Evolutionary conservation across 1,140 invertebrate species (phyloP).

Genomic region (Drosophila malerkotliana): DNA sequence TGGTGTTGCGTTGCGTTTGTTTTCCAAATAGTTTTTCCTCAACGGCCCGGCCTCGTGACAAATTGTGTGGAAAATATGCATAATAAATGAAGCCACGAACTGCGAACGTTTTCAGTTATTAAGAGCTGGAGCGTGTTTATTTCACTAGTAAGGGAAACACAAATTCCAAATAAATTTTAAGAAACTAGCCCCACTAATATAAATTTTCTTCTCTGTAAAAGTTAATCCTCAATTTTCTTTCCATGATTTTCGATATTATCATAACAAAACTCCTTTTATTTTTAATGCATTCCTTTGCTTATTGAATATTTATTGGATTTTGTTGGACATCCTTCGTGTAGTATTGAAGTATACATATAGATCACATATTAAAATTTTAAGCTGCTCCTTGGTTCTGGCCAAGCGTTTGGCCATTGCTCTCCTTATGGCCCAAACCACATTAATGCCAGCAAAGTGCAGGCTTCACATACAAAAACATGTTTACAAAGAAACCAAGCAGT

Average conservation of each 20-base stretch:
- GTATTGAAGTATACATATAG: background rate
- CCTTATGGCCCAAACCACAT: conserved; percentile 49
- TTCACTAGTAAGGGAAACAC: background rate
- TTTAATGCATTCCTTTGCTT: conserved; percentile 24
- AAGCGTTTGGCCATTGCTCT: background rate
- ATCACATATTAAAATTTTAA: conserved; percentile 31
- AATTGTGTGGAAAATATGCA: conserved; percentile 68
- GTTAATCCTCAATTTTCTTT: background rate
- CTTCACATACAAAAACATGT: conserved; percentile 36
- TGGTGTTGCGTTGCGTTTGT: conserved; percentile 47
- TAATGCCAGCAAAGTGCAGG: conserved; percentile 28
- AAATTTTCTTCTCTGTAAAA: no score
- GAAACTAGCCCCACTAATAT: background rate
- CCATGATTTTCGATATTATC: background rate
- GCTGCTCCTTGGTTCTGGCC: conserved; percentile 3
- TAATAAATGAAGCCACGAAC: conserved; percentile 48
- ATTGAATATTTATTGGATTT: conserved; percentile 40
- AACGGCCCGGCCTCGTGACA: conserved; percentile 23
- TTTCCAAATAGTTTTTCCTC: conserved; percentile 49
- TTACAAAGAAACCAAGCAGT: conserved; percentile 4
- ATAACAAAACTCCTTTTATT: conserved; percentile 2
- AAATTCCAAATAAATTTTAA: background rate
- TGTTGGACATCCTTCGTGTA: conserved; percentile 1
- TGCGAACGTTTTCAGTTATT: conserved; percentile 42
- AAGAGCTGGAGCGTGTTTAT: conserved; percentile 1